Conservation (phyloP, 37 sponge, comb jelly and placozoan species). For the Tethya wilhelma region DNA sequence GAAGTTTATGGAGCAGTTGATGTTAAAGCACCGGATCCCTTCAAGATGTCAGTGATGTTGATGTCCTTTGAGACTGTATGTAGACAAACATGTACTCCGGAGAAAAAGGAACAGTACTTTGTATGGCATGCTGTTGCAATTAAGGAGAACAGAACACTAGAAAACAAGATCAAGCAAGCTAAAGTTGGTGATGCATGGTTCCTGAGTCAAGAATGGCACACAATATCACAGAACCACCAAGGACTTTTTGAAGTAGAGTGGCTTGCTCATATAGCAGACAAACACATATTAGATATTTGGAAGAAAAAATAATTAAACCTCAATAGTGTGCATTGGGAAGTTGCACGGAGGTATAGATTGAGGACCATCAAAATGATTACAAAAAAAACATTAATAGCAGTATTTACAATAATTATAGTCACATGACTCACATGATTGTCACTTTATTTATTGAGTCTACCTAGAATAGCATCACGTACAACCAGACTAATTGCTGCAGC, state of each 20-base stretch:
- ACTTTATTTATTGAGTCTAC: conserved; percentile 43
- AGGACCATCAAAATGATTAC: no score
- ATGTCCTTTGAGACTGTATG: conserved; percentile 32
- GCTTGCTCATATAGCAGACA: conserved; percentile 23
- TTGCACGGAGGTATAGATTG: no score
- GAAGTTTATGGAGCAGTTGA: conserved; percentile 9
- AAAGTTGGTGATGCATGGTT: conserved; percentile 44
- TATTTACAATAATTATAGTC: no score
- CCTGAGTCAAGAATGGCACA: conserved; percentile 22
- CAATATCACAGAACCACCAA: background rate
- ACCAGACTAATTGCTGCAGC: conserved; percentile 62
- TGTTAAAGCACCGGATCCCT: no score
- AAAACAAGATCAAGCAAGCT: conserved; percentile 39
- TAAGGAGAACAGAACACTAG: conserved; percentile 42
- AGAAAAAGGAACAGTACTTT: conserved; percentile 18
- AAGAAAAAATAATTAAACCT: no score
- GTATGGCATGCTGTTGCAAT: conserved; percentile 56
- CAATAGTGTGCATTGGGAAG: no score
- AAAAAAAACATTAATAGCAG: no score
- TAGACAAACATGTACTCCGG: conserved; percentile 23
- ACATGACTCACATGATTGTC: no score
- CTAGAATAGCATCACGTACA: conserved; percentile 68
- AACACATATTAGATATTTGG: no score
- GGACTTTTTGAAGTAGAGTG: background rate
- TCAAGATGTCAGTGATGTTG: conserved; percentile 22